phyloP scores from a whole-genome alignment of 1,140 invertebrate species.

The Neomicropteryx cornuta region DNA sequence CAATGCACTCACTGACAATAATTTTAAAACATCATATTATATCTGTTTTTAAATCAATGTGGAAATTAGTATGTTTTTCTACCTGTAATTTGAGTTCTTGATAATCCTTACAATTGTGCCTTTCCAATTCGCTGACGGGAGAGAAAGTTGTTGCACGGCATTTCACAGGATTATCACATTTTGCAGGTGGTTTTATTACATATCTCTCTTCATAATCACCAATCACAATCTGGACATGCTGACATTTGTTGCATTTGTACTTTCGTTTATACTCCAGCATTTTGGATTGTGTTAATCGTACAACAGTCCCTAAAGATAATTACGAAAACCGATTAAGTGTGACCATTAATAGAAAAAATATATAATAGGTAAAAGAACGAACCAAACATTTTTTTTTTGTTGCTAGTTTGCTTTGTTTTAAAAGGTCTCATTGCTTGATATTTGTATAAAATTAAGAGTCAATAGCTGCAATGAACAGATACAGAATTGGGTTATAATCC shows the following conservation, averaged over 20 bases:
- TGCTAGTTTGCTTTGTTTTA: conserved; percentile 14
- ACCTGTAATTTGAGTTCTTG: conserved; percentile 85
- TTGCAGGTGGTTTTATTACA: conserved; percentile 43
- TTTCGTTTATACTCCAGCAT: conserved; percentile 64
- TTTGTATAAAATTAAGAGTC: conserved; percentile 22
- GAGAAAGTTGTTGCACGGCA: conserved; percentile 43
- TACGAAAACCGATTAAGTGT: conserved; percentile 27
- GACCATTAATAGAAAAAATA: conserved; percentile 1
- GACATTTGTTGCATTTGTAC: conserved; percentile 71
- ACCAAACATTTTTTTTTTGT: conserved; percentile 29
- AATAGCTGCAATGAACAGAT: conserved; percentile 23
- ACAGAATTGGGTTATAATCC: conserved; percentile 4
- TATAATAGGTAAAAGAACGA: conserved; percentile 16
- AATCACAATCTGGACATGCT: conserved; percentile 49
- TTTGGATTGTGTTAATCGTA: conserved; percentile 62
- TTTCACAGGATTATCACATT: conserved; percentile 47
- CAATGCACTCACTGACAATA: conserved; percentile 6
- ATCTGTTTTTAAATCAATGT: conserved; percentile 6
- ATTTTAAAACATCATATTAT: conserved; percentile 8
- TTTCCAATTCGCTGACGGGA: conserved; percentile 39
- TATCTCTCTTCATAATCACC: conserved; percentile 60
- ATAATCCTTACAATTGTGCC: conserved; percentile 70
- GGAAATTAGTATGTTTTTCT: conserved; percentile 10
- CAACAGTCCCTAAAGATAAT: conserved; percentile 54
- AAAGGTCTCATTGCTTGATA: conserved; percentile 16